These are phyloP conservation scores for Agriotes lineatus DNA, from an alignment of 2,888 invertebrate species.

Conservation along the genomic window DNA sequence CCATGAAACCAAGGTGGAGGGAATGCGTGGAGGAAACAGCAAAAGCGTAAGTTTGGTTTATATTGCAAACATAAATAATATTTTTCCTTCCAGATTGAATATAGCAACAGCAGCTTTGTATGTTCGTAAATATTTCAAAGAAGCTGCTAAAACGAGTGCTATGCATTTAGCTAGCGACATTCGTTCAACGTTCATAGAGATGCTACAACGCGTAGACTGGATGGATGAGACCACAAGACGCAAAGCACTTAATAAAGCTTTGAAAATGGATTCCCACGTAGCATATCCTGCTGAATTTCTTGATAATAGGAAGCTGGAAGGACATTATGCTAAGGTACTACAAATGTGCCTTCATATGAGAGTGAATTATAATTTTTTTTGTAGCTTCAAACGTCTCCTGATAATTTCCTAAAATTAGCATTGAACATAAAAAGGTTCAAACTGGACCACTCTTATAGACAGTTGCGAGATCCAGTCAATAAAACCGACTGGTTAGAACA, in stretches of 20 bases:
- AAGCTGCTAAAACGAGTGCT: slow-evolving; percentile 54
- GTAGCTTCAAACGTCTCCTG: slow-evolving; percentile 58
- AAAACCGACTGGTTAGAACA: slow-evolving; percentile 70
- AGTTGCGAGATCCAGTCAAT: slow-evolving; percentile 67
- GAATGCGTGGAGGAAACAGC: slow-evolving; percentile 23
- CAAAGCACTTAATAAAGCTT: slow-evolving; percentile 59
- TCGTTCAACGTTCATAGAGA: slow-evolving; percentile 57
- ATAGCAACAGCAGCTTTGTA: slow-evolving; percentile 81
- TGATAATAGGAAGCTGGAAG: slow-evolving; percentile 64
- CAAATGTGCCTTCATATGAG: too few species aligned
- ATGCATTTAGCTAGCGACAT: slow-evolving; percentile 58
- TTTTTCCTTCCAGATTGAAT: not conserved
- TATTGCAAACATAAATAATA: not conserved
- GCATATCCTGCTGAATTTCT: slow-evolving; percentile 76
- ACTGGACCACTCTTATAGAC: slow-evolving; percentile 58
- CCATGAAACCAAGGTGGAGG: slow-evolving; percentile 30
- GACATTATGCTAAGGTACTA: slow-evolving; percentile 76
- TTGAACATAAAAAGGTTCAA: slow-evolving; percentile 68
- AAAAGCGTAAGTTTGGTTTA: not conserved
- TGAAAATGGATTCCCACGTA: slow-evolving; percentile 72
- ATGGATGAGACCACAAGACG: slow-evolving; percentile 59
- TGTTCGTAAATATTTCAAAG: slow-evolving; percentile 83
- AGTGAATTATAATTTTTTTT: too few species aligned
- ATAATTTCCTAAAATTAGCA: slow-evolving; percentile 66
- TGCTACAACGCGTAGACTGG: slow-evolving; percentile 58